phyloP scores from a whole-genome alignment of 2,888 invertebrate genomes.

The Scaptomyza parva region DNA sequence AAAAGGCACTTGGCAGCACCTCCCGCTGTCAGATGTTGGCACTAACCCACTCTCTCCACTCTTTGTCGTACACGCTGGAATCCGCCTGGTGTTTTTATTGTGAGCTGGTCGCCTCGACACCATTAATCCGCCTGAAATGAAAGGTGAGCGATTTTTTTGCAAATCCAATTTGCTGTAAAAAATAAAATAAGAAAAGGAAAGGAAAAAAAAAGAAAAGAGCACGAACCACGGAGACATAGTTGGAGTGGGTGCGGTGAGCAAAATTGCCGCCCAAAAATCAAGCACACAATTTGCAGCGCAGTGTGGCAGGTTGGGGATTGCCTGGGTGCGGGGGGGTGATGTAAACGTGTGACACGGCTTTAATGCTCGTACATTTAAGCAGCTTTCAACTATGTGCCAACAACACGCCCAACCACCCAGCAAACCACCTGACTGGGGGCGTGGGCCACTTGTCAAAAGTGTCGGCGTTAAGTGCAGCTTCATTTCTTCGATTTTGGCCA shows the following conservation, averaged over 20 bases:
- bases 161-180: constrained; percentile 77
- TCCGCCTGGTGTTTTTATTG: constrained; percentile 49
- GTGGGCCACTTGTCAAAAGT: constrained; percentile 62
- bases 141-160: constrained; percentile 76
- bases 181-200: constrained; percentile 22
- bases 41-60: background rate
- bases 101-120: constrained; percentile 65
- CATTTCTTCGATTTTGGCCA: constrained; percentile 71
- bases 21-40: constrained; percentile 41
- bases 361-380: constrained; percentile 54
- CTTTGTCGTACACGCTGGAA: background rate
- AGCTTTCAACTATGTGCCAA: constrained; percentile 46
- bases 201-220: constrained; percentile 28
- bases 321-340: background rate
- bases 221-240: constrained; percentile 26
- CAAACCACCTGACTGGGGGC: constrained; percentile 14
- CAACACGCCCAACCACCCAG: constrained; percentile 6
- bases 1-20: constrained; percentile 40
- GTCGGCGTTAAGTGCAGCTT: constrained; percentile 76
- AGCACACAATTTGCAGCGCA: constrained; percentile 32
- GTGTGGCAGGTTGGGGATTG: background rate
- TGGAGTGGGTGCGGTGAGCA: constrained; percentile 16
- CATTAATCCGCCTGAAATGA: constrained; percentile 76
- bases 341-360: constrained; percentile 38
- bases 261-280: constrained; percentile 30